Base-by-base conservation (phyloP, 1,140 invertebrate genomes). In the Muscidifurax raptorellus region DNA sequence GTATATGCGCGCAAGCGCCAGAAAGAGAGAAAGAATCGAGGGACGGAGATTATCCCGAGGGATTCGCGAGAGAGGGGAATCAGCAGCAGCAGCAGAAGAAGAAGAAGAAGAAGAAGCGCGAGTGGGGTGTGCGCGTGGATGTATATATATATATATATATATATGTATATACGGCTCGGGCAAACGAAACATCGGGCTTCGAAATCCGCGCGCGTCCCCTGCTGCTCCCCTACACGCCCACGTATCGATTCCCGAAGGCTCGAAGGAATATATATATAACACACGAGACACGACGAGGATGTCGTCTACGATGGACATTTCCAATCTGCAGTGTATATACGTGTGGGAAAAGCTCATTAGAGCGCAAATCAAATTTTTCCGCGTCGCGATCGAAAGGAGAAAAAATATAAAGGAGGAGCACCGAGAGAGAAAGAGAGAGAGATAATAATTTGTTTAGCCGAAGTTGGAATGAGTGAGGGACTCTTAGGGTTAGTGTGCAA, bases 151-250 rank as follows among this genome's bases (percentile, higher is more conserved):
- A n/a, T n/a, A n/a, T n/a, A n/a, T n/a, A n/a, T n/a, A 36, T 7
- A 52, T 64, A 86, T 86, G 87, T 86, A 59, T 22, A 59, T 25
- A 9, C 83, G 87, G 83, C 59, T 78, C 87, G 88, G 87, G 25
- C 88, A 89, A 91, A 91, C 91, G 91, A 92, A 92, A 92, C 91
- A 92, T 91, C 91, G 90, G 89, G 36, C 91, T 91, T 92, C 90
- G 90, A 91, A 92, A 92, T 91, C 88, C 91, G 87, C 9, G 72
- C 59, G 89, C 89, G 86, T 88, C 87, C 87, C 84, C 83, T 88
- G n/a, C n/a, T n/a, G n/a, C 86, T 83, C 77, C 86, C 84, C 85
- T 84, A 71, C 82, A 88, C 86, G 87, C 86, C 52, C 81, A 69
- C 85, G 87, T 91, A 91, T 92, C 90, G 90, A 92, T 92, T 91